A percentile compares a stretch with the other conserved stretches of the same genome.
phyloP scores from a whole-genome alignment of 1,140 invertebrate genomes.

The Drosophila dunni region DNA sequence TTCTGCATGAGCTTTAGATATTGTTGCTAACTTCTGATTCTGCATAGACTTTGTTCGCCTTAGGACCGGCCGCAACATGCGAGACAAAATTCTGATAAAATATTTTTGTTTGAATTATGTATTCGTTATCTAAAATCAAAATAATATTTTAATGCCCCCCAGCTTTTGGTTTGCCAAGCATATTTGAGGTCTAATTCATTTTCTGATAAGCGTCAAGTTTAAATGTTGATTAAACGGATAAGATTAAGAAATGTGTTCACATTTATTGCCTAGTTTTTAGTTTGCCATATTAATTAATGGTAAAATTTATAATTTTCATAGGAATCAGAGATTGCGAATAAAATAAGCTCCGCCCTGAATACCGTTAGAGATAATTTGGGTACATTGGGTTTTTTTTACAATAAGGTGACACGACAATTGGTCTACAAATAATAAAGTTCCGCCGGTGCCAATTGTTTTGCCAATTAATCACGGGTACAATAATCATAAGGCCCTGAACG shows the following conservation, averaged over 20 bases:
- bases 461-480: conserved; percentile 25
- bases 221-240: conserved; percentile 2
- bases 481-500: conserved; percentile 1
- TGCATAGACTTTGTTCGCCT: conserved; percentile 20
- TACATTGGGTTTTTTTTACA: conserved; percentile 9
- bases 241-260: not conserved
- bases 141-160: conserved; percentile 25
- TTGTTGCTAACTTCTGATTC: conserved; percentile 15
- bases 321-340: not conserved
- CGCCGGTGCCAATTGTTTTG: conserved; percentile 5
- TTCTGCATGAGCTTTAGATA: conserved; percentile 6
- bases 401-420: not conserved
- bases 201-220: conserved; percentile 20
- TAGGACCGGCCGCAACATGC: too few species aligned
- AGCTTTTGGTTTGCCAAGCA: conserved; percentile 10
- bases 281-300: conserved; percentile 5
- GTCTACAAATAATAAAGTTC: conserved; percentile 1
- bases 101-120: conserved; percentile 24
- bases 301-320: not conserved
- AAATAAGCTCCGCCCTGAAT: not conserved
- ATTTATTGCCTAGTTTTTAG: not conserved
- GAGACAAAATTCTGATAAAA: conserved; percentile 18
- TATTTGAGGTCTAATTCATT: conserved; percentile 5
- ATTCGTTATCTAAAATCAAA: conserved; percentile 21
- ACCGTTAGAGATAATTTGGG: conserved; percentile 3